These are phyloP conservation scores for Petrocephalus sullivani DNA, from an alignment of 2,797 vertebrate species.

Conservation along the genomic window DNA sequence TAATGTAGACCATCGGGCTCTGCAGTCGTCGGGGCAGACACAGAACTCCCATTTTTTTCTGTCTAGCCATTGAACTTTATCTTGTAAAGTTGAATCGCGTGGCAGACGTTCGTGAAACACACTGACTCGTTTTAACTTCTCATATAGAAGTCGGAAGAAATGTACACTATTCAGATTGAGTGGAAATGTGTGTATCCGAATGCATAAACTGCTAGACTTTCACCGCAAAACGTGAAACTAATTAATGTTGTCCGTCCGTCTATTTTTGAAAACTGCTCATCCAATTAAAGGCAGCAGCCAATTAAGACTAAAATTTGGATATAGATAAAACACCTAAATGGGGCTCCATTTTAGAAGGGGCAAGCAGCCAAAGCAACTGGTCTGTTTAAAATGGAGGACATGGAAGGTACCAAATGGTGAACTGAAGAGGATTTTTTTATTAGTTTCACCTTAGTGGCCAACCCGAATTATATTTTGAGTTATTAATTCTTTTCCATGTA, in stretches of 20 bases:
- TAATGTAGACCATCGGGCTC: background rate
- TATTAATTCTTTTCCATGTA: background rate
- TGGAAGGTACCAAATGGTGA: background rate
- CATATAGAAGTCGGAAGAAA: background rate
- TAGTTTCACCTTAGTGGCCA: constrained; percentile 3
- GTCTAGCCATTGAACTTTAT: background rate
- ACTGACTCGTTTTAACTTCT: background rate
- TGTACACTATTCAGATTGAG: background rate
- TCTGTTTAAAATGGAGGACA: constrained; percentile 11
- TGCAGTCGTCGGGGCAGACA: background rate
- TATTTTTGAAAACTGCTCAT: background rate
- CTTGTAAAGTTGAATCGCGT: background rate
- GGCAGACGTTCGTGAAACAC: background rate
- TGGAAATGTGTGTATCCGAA: background rate
- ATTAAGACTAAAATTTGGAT: background rate
- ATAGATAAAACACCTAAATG: constrained; percentile 4
- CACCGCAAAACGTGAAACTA: background rate
- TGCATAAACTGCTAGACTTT: background rate
- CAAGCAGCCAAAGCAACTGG: background rate
- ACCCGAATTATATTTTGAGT: background rate
- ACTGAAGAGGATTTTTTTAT: background rate
- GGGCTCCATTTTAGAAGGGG: background rate
- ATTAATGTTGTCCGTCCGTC: background rate
- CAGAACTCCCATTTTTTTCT: background rate
- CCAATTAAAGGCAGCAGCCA: background rate